These are phyloP conservation scores for Brevimyrus niger DNA, from an alignment of 2,113 vertebrate genomes.

Conservation along the genomic window DNA sequence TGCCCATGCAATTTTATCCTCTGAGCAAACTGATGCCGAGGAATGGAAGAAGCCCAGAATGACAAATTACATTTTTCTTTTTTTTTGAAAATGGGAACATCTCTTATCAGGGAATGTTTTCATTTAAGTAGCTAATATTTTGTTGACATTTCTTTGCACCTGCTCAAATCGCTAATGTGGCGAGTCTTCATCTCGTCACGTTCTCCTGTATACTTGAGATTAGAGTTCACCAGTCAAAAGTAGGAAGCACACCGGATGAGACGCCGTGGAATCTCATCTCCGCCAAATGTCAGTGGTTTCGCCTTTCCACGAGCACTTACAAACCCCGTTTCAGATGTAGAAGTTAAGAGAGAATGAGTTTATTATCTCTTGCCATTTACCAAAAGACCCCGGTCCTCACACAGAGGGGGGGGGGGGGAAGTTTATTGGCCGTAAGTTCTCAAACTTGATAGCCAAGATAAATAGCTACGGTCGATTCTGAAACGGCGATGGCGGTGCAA, in stretches of 20 bases:
- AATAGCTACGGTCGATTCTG: not conserved
- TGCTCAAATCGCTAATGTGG: not conserved
- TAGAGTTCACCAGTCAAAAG: not conserved
- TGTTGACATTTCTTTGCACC: not conserved
- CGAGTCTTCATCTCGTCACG: not conserved
- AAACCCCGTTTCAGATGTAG: not conserved
- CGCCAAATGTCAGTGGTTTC: conserved; percentile 4
- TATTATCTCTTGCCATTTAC: conserved; percentile 15
- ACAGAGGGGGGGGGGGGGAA: not conserved
- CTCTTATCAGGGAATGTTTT: not conserved
- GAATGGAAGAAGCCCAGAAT: not conserved
- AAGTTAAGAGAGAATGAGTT: conserved; percentile 5
- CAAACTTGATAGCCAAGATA: not conserved
- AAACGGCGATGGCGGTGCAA: not conserved
- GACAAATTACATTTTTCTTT: not conserved
- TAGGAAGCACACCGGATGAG: not conserved
- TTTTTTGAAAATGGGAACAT: not conserved
- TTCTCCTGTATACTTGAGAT: not conserved
- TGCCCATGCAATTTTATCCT: not conserved
- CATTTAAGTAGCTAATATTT: not conserved
- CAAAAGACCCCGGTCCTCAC: not conserved
- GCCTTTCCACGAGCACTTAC: not conserved
- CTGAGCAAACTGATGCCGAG: not conserved
- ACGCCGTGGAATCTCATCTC: not conserved
- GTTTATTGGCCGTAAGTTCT: not conserved